Evolutionary conservation across 2,888 invertebrate species (phyloP), one percentile per base, ranked within the genome.

Genomic region (Pterostichus niger): DNA sequence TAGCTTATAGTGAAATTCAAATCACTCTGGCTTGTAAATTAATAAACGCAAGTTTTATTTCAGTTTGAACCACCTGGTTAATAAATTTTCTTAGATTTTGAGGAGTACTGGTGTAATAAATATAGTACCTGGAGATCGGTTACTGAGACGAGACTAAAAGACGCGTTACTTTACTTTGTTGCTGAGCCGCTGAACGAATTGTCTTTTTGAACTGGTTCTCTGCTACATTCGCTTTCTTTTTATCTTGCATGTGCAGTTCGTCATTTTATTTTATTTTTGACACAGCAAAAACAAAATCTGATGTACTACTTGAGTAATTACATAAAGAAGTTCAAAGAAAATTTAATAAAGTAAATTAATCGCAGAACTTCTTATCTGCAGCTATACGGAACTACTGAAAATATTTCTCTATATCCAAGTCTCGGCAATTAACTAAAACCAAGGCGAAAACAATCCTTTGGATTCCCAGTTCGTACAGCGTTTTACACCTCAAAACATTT

Each of bases 261-360:
- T 52, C 52, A 52, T 52, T 35, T 64, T 64, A n/a, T 64, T 64
- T n/a, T 64, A 64, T 7, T 64, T 35, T 64, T 59, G n/a, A 59
- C 31, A 10, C 11, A 59, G 59, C 68, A 71, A 71, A 71, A 71
- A 71, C 44, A 71, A 71, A 71, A 71, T 71, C 68, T 44, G 68
- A 71, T 44, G 68, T 40, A 71, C 44, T 71, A 71, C 40, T 71
- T 17, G 17, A 71, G 68, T 71, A 71, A 71, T 71, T 71, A 71
- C 68, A 71, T 71, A 71, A 71, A 71, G 44, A 15, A 71, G 68
- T 71, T 68, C 68, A 71, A 71, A 71, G 68, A 71, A 71, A 71
- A 71, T 71, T 71, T 71, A 71, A 71, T 71, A 71, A 71, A 71
- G 68, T 71, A 71, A 71, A 71, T 71, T 71, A 71, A 71, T 71